phyloP scores from a whole-genome alignment of 2,113 vertebrate species.

The Chionodraco myersi region DNA sequence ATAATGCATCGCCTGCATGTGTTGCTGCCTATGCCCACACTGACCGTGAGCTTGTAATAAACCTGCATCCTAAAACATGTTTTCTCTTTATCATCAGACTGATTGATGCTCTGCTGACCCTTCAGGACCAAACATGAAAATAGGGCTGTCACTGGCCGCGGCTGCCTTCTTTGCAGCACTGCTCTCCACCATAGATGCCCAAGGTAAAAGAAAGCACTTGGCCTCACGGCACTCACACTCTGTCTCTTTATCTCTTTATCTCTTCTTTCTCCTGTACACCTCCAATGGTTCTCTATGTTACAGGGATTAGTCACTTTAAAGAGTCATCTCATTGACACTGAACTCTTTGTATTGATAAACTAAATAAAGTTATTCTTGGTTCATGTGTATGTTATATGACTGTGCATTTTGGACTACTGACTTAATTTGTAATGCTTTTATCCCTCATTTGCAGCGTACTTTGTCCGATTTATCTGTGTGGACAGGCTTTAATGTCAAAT shows the following conservation, averaged over 20 bases:
- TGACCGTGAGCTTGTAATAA: slow-evolving; percentile 2
- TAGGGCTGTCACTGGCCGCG: slow-evolving; percentile 86
- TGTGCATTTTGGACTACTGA: slow-evolving; percentile 31
- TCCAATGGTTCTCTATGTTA: slow-evolving; percentile 30
- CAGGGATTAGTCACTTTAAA: slow-evolving; percentile 31
- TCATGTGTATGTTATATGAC: slow-evolving; percentile 57
- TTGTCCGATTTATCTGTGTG: slow-evolving; percentile 24
- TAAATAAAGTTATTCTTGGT: slow-evolving; percentile 73
- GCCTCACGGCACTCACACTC: slow-evolving; percentile 28
- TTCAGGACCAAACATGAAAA: slow-evolving; percentile 89
- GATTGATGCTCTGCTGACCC: slow-evolving; percentile 93
- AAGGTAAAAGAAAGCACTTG: slow-evolving; percentile 89
- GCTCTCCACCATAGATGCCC: slow-evolving; percentile 90
- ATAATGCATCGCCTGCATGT: neutral
- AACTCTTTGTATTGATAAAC: slow-evolving; percentile 51
- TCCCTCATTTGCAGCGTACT: slow-evolving; percentile 34
- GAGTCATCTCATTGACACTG: slow-evolving; percentile 22
- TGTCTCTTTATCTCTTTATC: slow-evolving; percentile 40
- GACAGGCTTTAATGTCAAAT: slow-evolving; percentile 25
- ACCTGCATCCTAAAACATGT: slow-evolving; percentile 16
- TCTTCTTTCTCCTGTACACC: slow-evolving; percentile 30
- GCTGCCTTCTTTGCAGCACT: slow-evolving; percentile 89
- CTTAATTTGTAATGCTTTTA: slow-evolving; percentile 45
- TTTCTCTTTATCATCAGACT: slow-evolving; percentile 82
- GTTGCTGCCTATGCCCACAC: neutral